These are phyloP conservation scores for Mamestra brassicae DNA, from an alignment of 2,888 invertebrate genomes.

Conservation along the genomic window DNA sequence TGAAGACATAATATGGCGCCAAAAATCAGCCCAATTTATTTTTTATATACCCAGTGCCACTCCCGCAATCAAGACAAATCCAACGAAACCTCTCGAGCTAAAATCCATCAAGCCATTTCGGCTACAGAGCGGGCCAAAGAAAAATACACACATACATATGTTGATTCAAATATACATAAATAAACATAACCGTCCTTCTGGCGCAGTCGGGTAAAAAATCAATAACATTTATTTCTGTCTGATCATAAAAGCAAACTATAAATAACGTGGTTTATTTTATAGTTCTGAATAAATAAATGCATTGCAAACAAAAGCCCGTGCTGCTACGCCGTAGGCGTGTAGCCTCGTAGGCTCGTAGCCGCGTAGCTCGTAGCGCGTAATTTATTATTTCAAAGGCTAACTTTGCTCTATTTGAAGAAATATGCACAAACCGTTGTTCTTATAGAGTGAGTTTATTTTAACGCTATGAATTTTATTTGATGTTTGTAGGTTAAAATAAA, in stretches of 20 bases:
- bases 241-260: conserved; percentile 24
- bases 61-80: no score
- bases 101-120: no score
- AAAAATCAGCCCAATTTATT: no score
- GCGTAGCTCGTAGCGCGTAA: conserved; percentile 50
- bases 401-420: conserved; percentile 25
- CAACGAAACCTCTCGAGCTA: no score
- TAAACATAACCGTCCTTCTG: no score
- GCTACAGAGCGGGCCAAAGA: no score
- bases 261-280: conserved; percentile 32
- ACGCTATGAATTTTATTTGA: background rate
- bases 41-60: no score
- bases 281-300: conserved; percentile 36
- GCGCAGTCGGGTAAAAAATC: no score
- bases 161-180: no score
- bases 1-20: no score
- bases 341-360: conserved; percentile 55
- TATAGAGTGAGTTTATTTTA: background rate
- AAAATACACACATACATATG: no score
- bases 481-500: background rate
- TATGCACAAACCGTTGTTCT: background rate
- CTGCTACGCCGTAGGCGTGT: conserved; percentile 60
- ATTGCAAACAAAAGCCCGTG: conserved; percentile 35
- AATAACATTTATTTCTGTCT: conserved; percentile 6
- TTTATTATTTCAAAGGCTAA: conserved; percentile 49